Conservation (phyloP, 2,797 vertebrate genomes). For the Schizopygopsis malacanthus region DNA sequence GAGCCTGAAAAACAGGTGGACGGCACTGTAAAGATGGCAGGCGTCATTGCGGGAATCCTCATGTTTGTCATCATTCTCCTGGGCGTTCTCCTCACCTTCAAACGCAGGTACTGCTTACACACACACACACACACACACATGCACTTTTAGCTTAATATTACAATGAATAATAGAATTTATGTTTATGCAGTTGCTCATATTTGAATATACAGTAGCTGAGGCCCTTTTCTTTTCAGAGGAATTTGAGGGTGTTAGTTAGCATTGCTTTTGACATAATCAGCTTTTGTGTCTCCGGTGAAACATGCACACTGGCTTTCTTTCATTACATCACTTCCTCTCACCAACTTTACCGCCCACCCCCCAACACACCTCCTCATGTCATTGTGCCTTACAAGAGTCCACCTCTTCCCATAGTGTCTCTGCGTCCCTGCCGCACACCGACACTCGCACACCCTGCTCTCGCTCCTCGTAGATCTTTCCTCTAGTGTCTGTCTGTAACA, state of each 20-base stretch:
- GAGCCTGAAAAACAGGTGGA: slow-evolving; percentile 97
- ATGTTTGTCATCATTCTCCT: slow-evolving; percentile 98
- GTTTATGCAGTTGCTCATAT: neutral
- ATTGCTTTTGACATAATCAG: slow-evolving; percentile 47
- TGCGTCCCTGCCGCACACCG: slow-evolving; percentile 11
- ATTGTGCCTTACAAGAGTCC: slow-evolving; percentile 51
- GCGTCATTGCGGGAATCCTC: slow-evolving; percentile 94
- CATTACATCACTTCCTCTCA: slow-evolving; percentile 66
- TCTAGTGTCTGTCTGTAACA: neutral
- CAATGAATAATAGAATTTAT: neutral
- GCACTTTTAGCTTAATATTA: neutral
- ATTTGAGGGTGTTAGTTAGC: slow-evolving; percentile 10
- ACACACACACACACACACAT: neutral
- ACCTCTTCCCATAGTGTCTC: slow-evolving; percentile 21
- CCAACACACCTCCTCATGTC: slow-evolving; percentile 58
- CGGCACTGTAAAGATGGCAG: slow-evolving; percentile 95
- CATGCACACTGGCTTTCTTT: slow-evolving; percentile 72
- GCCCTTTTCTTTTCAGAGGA: neutral
- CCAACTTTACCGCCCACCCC: slow-evolving; percentile 51
- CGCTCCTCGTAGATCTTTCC: neutral
- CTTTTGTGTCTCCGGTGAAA: slow-evolving; percentile 62
- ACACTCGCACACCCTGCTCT: neutral
- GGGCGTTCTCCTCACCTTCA: slow-evolving; percentile 95
- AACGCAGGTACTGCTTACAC: slow-evolving; percentile 87
- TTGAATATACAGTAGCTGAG: neutral